Evolutionary conservation across 2,113 vertebrate genomes (phyloP), one percentile per base, ranked within the genome.

Genomic region (Ahaetulla prasina): DNA sequence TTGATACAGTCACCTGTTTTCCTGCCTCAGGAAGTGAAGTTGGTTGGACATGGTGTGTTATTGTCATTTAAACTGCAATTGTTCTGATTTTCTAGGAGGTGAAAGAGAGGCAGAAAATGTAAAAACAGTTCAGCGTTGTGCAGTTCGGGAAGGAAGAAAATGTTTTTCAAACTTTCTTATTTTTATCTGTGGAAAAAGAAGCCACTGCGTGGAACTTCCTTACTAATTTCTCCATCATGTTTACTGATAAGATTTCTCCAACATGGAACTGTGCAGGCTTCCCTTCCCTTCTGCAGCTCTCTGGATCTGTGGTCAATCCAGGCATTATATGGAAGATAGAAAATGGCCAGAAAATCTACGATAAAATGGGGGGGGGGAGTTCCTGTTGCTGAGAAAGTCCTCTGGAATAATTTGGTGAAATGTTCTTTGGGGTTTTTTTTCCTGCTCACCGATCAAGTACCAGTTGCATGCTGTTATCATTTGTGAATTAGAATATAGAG

Each of bases 331-430:
- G 74, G 8, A 80, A 43, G 74, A 43, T 43, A 39, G 35, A 39
- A 80, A 80, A 80, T 80, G 35, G 74, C 35, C 18, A 80, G 35
- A 43, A 7, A 35, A 43, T 9, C 35, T 80, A 35, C 6, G 16
- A 80, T 80, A 80, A 80, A 80, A 3, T 1, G 1, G 35, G 35
- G 18, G 8, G 3, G 8, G 0, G 0, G 2, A 39, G 3, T 6
- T 80, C 8, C 74, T 39, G 2, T 8, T 39, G 68, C 68, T 80
- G 74, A 39, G 74, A 80, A 80, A 80, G 2, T 43, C 35, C 35
- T 80, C 74, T 80, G 35, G 35, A 80, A 39, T 22, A 39, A 9
- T 39, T 80, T 43, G 18, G 8, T 39, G 8, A 39, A 80, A 80
- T 8, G 16, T 7, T 80, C 6, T 39, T 80, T 39, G 27, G 30